Base-by-base conservation (phyloP, 2,113 vertebrate species). In the Panthera uncia region DNA sequence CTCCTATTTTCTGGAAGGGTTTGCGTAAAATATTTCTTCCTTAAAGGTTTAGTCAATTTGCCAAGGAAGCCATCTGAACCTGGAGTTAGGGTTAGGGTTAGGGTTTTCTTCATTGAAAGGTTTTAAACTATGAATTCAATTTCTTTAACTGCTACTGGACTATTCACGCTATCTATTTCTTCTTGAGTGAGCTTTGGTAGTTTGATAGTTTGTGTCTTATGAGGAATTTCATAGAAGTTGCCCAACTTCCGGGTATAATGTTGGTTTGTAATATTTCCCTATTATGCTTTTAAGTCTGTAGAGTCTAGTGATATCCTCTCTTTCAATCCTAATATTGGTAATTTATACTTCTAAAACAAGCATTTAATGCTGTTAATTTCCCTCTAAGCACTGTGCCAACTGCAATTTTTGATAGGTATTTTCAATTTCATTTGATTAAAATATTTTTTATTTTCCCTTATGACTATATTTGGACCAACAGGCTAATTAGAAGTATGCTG, bases 11-110 rank as follows among this genome's bases (percentile, higher is more conserved):
- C 38, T 65, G 57, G 45, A 91, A 68, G 69, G 66, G 2, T 69
- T 29, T 80, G 84, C 48, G 16, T 63, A 95, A 52, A 80, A 61
- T 57, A 91, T 81, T 95, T 92, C 94, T 66, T 95, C 63, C n/a
- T 93, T 52, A 93, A 76, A 85, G 29, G 21, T 71, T 79, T 69
- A 41, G 65, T 48, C 63, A 79, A 50, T 85, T 89, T 85, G 80
- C 52, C 65, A 71, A 63, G 19, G 21, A 71, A 85, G 33, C 29
- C 31, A 36, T 48, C 57, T 79, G 18, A 23, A 61, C 33, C 38
- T 38, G 41, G 21, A 76, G 9, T 45, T 45, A 45, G 45, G 45
- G 45, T 45, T 45, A 45, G 45, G 45, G 45, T 45, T 45, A 45
- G 45, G 45, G 45, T 83, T 93, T 93, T 89, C 61, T 76, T 85